Conservation (phyloP, 2,113 vertebrate genomes). For the Girardinichthys multiradiatus region DNA sequence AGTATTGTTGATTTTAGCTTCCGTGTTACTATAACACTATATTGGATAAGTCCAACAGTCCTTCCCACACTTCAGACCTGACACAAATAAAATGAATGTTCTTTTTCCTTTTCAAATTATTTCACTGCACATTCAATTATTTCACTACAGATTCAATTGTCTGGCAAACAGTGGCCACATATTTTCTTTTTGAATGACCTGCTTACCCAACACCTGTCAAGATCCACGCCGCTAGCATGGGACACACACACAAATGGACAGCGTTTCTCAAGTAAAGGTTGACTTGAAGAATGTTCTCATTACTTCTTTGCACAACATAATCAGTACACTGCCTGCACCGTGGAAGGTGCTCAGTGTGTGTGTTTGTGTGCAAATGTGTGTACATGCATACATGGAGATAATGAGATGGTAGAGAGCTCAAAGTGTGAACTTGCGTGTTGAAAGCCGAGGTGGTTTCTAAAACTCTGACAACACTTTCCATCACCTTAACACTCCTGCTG, state of each 20-base stretch:
- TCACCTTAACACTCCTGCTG: constrained; percentile 53
- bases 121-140: constrained; percentile 40
- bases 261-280: constrained; percentile 61
- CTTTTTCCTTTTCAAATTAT: constrained; percentile 7
- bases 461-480: constrained; percentile 58
- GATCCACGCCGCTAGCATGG: constrained; percentile 7
- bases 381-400: constrained; percentile 42
- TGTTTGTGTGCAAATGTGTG: constrained; percentile 13
- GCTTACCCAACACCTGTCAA: constrained; percentile 52
- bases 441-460: constrained; percentile 60
- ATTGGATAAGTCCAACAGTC: not conserved
- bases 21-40: not conserved
- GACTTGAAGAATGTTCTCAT: constrained; percentile 70
- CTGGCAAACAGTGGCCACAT: constrained; percentile 41
- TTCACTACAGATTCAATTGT: constrained; percentile 48
- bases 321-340: constrained; percentile 39
- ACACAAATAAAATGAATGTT: constrained; percentile 1
- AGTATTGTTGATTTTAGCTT: constrained; percentile 22
- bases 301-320: constrained; percentile 58
- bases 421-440: constrained; percentile 36
- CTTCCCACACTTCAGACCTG: not conserved
- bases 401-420: constrained; percentile 51
- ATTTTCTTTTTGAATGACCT: constrained; percentile 61
- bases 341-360: constrained; percentile 12
- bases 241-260: constrained; percentile 21